These are phyloP conservation scores for Nannoperca australis DNA, from an alignment of 2,797 vertebrate genomes.

Conservation along the genomic window DNA sequence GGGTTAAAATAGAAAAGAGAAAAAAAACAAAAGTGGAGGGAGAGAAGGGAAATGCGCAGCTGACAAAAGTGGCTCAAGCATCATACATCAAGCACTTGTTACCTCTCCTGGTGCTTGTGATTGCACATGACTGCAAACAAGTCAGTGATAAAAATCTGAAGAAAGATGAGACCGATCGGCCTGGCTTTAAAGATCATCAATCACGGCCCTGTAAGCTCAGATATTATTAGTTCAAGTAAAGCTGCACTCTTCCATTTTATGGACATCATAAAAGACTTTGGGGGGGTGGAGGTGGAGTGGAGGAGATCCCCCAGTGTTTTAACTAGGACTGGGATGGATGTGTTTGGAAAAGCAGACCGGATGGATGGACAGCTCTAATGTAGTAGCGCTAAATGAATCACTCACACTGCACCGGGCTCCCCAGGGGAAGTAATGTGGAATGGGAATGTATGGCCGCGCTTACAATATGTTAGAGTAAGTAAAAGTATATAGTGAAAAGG, in stretches of 20 bases:
- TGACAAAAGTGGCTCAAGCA: slow-evolving; percentile 93
- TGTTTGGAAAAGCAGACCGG: slow-evolving; percentile 80
- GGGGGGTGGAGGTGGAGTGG: slow-evolving; percentile 70
- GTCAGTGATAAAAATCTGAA: slow-evolving; percentile 96
- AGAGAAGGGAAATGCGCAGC: slow-evolving; percentile 83
- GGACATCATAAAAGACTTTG: slow-evolving; percentile 90
- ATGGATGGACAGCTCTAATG: slow-evolving; percentile 83
- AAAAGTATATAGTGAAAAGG: slow-evolving; percentile 41
- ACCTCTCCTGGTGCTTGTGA: slow-evolving; percentile 91
- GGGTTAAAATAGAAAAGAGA: slow-evolving; percentile 78
- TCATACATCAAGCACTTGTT: slow-evolving; percentile 98
- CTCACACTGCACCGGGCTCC: slow-evolving; percentile 65
- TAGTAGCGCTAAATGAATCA: slow-evolving; percentile 79
- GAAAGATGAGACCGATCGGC: slow-evolving; percentile 95
- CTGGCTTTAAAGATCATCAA: slow-evolving; percentile 94
- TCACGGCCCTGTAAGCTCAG: slow-evolving; percentile 89
- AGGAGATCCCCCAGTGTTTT: slow-evolving; percentile 82
- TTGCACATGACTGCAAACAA: slow-evolving; percentile 95
- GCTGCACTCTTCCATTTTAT: slow-evolving; percentile 94
- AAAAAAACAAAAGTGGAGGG: slow-evolving; percentile 56
- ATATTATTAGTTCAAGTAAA: slow-evolving; percentile 95
- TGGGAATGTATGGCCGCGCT: slow-evolving; percentile 56
- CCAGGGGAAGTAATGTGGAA: slow-evolving; percentile 58
- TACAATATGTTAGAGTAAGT: slow-evolving; percentile 61
- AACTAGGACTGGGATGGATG: slow-evolving; percentile 82